phyloP scores from a whole-genome alignment of 2,888 invertebrate species.

The Agrotis ipsilon region DNA sequence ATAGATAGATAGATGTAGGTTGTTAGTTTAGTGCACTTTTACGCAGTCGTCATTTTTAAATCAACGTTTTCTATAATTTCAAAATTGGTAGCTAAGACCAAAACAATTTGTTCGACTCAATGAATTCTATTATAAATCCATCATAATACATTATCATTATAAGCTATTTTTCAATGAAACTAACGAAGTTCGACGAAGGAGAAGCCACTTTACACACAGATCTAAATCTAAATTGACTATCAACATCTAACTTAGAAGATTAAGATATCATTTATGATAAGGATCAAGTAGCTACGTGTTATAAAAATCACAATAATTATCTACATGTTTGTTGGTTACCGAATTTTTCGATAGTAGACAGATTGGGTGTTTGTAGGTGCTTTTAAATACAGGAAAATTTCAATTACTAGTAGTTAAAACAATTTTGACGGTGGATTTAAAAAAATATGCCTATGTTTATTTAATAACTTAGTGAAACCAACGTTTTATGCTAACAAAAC shows the following conservation, averaged over 20 bases:
- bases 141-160: too few relatives aligned
- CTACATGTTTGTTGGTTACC: conserved; percentile 34
- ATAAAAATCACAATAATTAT: conserved; percentile 73
- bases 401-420: background rate
- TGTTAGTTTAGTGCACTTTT: too few relatives aligned
- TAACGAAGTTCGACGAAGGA: background rate
- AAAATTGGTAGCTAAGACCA: too few relatives aligned
- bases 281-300: conserved; percentile 54
- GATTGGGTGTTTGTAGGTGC: background rate
- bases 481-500: too few relatives aligned
- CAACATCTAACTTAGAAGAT: conserved; percentile 62
- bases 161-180: background rate
- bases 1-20: too few relatives aligned
- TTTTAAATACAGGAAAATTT: background rate
- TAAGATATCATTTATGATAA: conserved; percentile 63
- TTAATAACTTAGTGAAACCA: too few relatives aligned
- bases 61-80: too few relatives aligned
- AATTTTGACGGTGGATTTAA: too few relatives aligned
- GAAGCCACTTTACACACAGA: conserved; percentile 9
- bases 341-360: conserved; percentile 20
- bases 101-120: background rate
- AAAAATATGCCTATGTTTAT: too few relatives aligned
- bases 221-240: conserved; percentile 25
- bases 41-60: too few relatives aligned
- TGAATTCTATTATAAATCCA: background rate